Conservation (phyloP, 2,113 vertebrate genomes). For the Campylomormyrus tamandua region DNA sequence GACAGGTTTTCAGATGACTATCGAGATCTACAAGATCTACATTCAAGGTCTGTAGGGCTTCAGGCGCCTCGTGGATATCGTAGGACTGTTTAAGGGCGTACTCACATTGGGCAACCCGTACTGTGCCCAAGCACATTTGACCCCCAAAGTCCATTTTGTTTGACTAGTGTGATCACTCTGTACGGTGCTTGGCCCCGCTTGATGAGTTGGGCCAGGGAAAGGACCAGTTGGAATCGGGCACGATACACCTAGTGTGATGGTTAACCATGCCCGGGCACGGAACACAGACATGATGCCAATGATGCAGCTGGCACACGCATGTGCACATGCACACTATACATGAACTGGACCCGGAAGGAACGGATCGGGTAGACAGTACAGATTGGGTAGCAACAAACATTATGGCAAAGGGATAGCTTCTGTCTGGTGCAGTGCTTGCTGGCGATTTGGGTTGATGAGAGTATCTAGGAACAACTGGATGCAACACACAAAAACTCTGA, state of each 20-base stretch:
- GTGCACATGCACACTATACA: no score
- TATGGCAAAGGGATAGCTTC: background rate
- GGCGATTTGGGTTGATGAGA: background rate
- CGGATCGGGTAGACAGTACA: no score
- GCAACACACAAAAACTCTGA: background rate
- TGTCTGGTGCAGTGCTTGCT: background rate
- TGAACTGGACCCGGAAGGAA: no score
- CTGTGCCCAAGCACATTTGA: background rate
- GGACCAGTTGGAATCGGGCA: background rate
- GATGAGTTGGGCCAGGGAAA: background rate
- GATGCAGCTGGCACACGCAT: background rate
- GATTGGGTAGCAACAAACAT: no score
- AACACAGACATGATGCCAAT: background rate
- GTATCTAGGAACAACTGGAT: background rate
- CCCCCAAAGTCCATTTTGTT: background rate
- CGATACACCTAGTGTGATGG: background rate
- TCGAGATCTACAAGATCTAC: background rate
- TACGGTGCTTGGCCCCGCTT: background rate
- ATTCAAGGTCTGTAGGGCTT: background rate
- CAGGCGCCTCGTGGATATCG: background rate
- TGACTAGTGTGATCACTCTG: background rate
- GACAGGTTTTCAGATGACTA: background rate
- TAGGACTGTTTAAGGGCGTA: background rate
- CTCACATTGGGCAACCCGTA: background rate
- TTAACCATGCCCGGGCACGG: background rate